Conservation (phyloP, 1,140 invertebrate genomes). For the Sitobion miscanthi region DNA sequence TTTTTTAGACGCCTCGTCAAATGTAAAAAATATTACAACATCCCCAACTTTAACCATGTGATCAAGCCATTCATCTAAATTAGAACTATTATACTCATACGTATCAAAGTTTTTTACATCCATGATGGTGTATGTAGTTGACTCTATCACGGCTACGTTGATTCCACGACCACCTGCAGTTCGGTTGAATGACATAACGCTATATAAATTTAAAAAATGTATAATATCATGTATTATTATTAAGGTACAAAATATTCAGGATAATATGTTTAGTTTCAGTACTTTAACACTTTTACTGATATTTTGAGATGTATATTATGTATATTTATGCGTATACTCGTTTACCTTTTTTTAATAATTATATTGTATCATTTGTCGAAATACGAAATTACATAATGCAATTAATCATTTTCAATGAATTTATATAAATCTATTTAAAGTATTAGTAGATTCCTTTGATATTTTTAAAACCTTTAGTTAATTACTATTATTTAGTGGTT, state of each 20-base stretch:
- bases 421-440: no score
- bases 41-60: constrained; percentile 58
- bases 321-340: no score
- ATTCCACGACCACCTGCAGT: constrained; percentile 59
- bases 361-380: no score
- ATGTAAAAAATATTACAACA: constrained; percentile 61
- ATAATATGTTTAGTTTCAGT: background rate
- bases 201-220: background rate
- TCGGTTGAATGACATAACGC: constrained; percentile 45
- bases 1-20: constrained; percentile 61
- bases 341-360: no score
- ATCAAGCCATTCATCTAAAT: constrained; percentile 59
- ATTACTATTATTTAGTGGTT: no score
- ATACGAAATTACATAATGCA: no score
- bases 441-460: no score
- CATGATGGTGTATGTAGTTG: constrained; percentile 58
- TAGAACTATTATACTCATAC: constrained; percentile 60
- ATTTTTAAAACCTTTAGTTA: no score
- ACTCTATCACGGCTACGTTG: constrained; percentile 60
- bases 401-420: no score
- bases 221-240: background rate
- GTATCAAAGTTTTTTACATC: constrained; percentile 61
- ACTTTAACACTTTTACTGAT: background rate
- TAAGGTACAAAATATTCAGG: background rate
- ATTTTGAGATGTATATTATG: no score